These are phyloP conservation scores for Zaprionus africanus DNA, from an alignment of 1,140 invertebrate genomes.

Conservation along the genomic window DNA sequence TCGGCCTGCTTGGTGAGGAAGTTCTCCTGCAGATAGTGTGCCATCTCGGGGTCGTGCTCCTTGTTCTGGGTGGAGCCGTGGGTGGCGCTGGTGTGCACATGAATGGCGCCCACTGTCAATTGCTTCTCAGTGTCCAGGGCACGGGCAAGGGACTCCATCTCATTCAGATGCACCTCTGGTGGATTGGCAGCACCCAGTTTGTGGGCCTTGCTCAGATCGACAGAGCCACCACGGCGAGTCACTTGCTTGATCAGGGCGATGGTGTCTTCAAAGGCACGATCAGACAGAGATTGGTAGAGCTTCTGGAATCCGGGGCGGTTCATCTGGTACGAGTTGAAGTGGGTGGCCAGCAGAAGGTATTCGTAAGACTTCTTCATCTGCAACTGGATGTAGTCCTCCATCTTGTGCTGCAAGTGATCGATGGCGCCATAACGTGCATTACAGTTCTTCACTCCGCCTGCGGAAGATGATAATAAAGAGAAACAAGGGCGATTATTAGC, in stretches of 20 bases:
- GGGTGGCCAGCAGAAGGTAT: constrained; percentile 89
- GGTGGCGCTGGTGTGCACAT: constrained; percentile 86
- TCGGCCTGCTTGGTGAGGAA: constrained; percentile 89
- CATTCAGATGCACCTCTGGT: constrained; percentile 84
- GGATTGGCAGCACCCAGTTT: constrained; percentile 43
- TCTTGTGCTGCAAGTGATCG: constrained; percentile 85
- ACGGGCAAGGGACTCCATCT: constrained; percentile 89
- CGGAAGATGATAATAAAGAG: background rate
- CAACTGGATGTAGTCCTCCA: constrained; percentile 87
- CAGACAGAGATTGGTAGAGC: constrained; percentile 90
- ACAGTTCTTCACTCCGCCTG: constrained; percentile 79
- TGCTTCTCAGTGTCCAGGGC: constrained; percentile 90
- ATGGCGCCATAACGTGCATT: constrained; percentile 89
- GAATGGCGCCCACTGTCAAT: constrained; percentile 88
- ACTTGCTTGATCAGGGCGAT: constrained; percentile 91
- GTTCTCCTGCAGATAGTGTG: constrained; percentile 90
- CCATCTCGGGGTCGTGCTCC: constrained; percentile 88
- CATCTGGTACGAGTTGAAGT: constrained; percentile 91
- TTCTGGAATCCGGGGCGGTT: constrained; percentile 91
- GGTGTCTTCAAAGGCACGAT: constrained; percentile 89
- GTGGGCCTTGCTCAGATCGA: constrained; percentile 62
- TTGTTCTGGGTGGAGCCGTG: constrained; percentile 83
- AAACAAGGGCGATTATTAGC: constrained; percentile 23
- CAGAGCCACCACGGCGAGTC: constrained; percentile 87
- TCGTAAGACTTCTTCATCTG: constrained; percentile 90